Percentiles rank a stretch among this genome's conserved stretches.
These are phyloP conservation scores for Archocentrus centrarchus DNA, from an alignment of 2,113 vertebrate genomes.

Conservation along the genomic window DNA sequence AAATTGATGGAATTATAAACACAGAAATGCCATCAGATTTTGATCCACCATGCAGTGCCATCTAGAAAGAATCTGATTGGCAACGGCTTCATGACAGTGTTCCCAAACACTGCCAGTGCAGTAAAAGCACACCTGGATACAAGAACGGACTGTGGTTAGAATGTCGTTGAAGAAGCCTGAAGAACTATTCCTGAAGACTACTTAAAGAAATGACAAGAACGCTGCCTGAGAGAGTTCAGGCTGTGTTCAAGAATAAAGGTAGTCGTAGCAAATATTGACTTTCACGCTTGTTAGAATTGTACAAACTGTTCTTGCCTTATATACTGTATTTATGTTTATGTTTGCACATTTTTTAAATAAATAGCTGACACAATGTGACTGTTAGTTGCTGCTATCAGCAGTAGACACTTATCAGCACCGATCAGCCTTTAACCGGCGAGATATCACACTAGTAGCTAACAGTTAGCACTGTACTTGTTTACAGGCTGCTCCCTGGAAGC, in stretches of 20 bases:
- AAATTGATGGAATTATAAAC: background rate
- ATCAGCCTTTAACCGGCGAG: background rate
- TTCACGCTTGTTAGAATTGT: background rate
- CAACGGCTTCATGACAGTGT: background rate
- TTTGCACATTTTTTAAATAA: background rate
- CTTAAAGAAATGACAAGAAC: background rate
- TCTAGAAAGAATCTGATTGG: background rate
- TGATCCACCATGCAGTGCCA: background rate
- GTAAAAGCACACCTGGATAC: background rate
- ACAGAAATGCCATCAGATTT: background rate
- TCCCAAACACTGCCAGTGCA: background rate
- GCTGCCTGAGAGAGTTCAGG: background rate
- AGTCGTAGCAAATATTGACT: no score
- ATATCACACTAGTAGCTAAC: background rate
- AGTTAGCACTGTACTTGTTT: background rate
- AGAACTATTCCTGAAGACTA: conserved; percentile 2
- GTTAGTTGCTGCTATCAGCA: background rate
- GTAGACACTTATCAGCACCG: background rate
- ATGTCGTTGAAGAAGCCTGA: background rate
- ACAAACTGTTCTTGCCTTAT: background rate
- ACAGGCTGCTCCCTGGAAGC: background rate
- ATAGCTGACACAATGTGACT: no score
- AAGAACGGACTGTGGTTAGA: background rate
- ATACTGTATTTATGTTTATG: background rate
- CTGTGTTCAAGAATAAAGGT: background rate